Evolutionary conservation across 2,888 invertebrate species (phyloP), one percentile per base, ranked within the genome.

Genomic region (Silvanus unidentatus): DNA sequence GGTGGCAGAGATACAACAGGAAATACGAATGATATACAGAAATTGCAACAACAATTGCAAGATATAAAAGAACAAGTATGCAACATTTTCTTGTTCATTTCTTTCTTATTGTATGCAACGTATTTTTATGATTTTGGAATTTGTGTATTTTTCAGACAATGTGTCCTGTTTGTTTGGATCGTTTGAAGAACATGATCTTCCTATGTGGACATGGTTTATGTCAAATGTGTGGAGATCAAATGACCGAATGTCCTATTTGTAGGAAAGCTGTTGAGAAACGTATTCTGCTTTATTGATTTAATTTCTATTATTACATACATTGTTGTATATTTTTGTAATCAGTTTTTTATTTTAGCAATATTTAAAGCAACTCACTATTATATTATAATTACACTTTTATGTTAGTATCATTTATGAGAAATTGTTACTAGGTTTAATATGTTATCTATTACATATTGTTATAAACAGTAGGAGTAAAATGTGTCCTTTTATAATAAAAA

Each of bases 121-220:
- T 37, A 15, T 37, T 37, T 32, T 37, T 37, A 12, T 13, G 37
- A 6, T 37, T 4, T 5, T 12, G 11, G 3, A 32, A 32, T 12
- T 32, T 32, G 28, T 42, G 46, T 44, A 50, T 52, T 54, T 79
- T 77, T 2, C 80, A 97, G 94, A 97, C 96, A 1, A 94, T 95
- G 88, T 98, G 97, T 66, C 97, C 97, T 2, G 95, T 98, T 52
- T 98, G 97, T 73, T 79, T 98, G 76, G 97, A 98, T 75, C 86
- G 96, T 27, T 77, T 96, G 64, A 97, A 96, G 77, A 97, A 98
- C 74, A 96, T 98, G 95, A 95, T 96, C 60, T 97, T 96, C 77
- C 79, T 96, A 36, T 97, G 97, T 73, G 97, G 97, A 4, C 97
- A 98, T 72, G 97, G 96, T 56, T 89, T 95, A 52, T 97, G 97